Base-by-base conservation (phyloP, 2,888 invertebrate species). In the Erebia ligea region DNA sequence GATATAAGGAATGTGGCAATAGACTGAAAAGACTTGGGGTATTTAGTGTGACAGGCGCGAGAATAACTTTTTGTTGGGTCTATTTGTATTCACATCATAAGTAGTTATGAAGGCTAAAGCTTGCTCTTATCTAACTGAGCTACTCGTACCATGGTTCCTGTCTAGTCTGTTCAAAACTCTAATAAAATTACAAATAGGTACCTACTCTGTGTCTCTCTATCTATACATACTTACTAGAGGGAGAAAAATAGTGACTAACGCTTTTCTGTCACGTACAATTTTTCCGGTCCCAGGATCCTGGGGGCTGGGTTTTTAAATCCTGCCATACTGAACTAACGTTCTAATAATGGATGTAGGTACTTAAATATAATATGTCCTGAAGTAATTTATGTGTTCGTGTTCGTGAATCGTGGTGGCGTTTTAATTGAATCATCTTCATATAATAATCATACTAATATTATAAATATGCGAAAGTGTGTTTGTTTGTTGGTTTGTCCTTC, bases 1-100 rank as follows among this genome's bases (percentile, higher is more conserved):
- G 82, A 78, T 84, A 78, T 81, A 84, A 84, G 79, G 80, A 82
- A 84, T 71, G 68, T 74, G 59, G 69, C 73, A 75, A 73, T 62
- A 42, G 65, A 52, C n/a, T 64, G 58, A 68, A 70, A 74, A 68
- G 67, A 70, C 69, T 52, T 67, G 11, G 48, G 25, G 19, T 52
- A 19, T 58, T 63, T 59, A 54, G 42, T 25, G 25, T 50, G 68
- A 65, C 73, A 71, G 67, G 63, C 71, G 73, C 71, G 73, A 67
- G 73, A 73, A 73, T 17, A 25, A 6, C 42, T 68, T 73, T 71
- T 71, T 72, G 52, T 64, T 63, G 19, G 1, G 61, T 34, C 34
- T 45, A 61, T 61, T 19, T 19, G 19, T 45, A 45, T 45, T 19
- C 15, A 13, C 21, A 19, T 45, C 48, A 48, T 21, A 21, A 15